These are phyloP conservation scores for Chlorocebus sabaeus DNA, from an alignment of 2,113 vertebrate genomes.

Conservation along the genomic window DNA sequence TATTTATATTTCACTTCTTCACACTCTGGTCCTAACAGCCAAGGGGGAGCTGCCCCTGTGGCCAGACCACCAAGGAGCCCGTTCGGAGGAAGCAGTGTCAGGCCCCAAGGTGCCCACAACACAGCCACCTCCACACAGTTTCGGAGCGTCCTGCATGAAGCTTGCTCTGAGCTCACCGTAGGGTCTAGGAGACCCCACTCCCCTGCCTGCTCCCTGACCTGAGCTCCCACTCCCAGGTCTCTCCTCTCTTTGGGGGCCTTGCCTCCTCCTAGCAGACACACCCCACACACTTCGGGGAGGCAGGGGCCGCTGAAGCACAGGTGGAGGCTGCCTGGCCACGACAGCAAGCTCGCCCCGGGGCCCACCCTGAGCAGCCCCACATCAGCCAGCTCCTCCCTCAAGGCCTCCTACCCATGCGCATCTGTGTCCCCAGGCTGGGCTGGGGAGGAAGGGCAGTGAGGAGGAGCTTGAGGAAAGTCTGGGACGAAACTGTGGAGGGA, in stretches of 20 bases:
- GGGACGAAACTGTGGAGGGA: not conserved
- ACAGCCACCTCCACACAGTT: not conserved
- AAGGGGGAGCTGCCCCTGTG: not conserved
- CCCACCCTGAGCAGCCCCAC: not conserved
- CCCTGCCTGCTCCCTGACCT: not conserved
- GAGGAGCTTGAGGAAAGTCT: not conserved
- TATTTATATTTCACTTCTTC: constrained; percentile 66
- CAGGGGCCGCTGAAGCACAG: not conserved
- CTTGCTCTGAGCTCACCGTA: not conserved
- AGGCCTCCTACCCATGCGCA: not conserved
- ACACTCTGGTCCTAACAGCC: constrained; percentile 7
- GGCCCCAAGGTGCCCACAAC: rapidly evolving
- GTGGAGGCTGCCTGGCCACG: not conserved
- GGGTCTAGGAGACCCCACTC: not conserved
- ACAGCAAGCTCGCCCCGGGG: not conserved
- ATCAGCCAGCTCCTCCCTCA: not conserved
- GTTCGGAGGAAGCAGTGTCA: not conserved
- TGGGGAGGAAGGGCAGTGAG: not conserved
- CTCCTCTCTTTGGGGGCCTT: not conserved
- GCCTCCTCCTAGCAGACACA: not conserved
- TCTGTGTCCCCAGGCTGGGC: not conserved
- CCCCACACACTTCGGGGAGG: not conserved
- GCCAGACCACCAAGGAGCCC: not conserved
- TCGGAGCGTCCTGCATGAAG: not conserved
- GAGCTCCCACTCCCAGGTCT: not conserved